Evolutionary conservation across 92 coral and sea anemone species (phyloP).

Genomic region (Epizoanthus rinbou): DNA sequence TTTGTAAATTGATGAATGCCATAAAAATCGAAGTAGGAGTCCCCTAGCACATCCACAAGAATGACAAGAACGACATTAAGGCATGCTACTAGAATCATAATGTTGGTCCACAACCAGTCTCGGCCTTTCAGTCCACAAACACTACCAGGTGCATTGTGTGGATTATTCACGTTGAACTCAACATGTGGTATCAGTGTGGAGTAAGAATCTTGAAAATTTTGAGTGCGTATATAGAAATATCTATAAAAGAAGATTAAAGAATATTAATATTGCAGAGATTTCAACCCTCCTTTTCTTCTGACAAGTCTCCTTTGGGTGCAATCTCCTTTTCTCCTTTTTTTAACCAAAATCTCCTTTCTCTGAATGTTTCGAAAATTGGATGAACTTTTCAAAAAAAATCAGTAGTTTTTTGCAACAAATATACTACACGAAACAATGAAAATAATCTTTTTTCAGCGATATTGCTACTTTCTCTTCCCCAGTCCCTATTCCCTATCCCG

Average conservation of each 20-base stretch:
- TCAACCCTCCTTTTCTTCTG: too few relatives aligned
- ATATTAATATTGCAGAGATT: too few relatives aligned
- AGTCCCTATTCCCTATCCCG: too few relatives aligned
- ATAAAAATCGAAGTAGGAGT: constrained; percentile 65
- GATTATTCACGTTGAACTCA: constrained; percentile 35
- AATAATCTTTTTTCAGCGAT: too few relatives aligned
- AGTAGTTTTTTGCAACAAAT: too few relatives aligned
- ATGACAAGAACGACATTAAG: constrained; percentile 50
- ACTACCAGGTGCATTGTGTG: constrained; percentile 36
- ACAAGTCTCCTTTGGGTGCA: too few relatives aligned
- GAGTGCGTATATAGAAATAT: constrained; percentile 50
- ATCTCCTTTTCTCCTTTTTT: too few relatives aligned
- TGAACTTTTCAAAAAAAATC: too few relatives aligned
- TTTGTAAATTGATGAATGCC: constrained; percentile 61
- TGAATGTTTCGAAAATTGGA: too few relatives aligned
- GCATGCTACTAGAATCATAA: constrained; percentile 36
- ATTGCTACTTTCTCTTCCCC: too few relatives aligned
- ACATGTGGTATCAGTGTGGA: constrained; percentile 59
- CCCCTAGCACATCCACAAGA: constrained; percentile 52
- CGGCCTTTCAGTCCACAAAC: constrained; percentile 27
- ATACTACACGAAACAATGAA: too few relatives aligned
- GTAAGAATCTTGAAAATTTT: constrained; percentile 55
- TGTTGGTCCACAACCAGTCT: constrained; percentile 58
- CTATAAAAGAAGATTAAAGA: neutral
- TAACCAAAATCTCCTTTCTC: too few relatives aligned